Evolutionary conservation across 2,888 invertebrate genomes (phyloP), one percentile per base, ranked within the genome.

Genomic region (Xestoiulus laeticollis): DNA sequence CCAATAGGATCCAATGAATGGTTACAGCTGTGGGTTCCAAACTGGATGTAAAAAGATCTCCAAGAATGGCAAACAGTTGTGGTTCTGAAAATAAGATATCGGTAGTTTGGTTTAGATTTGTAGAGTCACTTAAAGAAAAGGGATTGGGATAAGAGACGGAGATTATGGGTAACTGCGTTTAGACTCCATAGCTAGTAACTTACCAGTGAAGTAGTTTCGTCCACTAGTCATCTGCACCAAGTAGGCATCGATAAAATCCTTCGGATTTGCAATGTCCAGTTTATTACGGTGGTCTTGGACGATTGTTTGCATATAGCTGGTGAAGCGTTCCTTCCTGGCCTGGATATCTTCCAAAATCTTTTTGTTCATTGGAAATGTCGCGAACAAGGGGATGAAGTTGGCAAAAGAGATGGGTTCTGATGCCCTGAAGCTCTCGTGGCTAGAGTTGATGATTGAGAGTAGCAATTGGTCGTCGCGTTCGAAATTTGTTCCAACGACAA

Each of bases 1-100:
- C 96, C 30, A 97, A 92, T 26, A 97, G 92, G 90, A 96, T 95
- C 97, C 97, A 97, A 43, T 95, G 93, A 44, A 97, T 91, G 0
- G 96, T 96, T 0, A 95, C 94, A 87, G 96, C 92, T 0, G 96
- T 95, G 0, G 97, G 97, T 90, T 97, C 97, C 86, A 96, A 93
- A 6, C 96, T 96, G 16, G 97, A 97, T 0, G 97, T 96, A 91
- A 96, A 96, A 91, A 97, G 93, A 92, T 97, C 97, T 2, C 96
- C 96, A 88, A 97, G 91, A 44, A 97, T 93, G 91, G 95, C 96
- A 90, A 94, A 92, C 90, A 96, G 92, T 91, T 97, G 97, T 26
- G 84, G 33, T 83, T 89, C 89, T 89, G 59, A 19, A 59, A 59
- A 59, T 38, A 38, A 38, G 38, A 38, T 6, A 38, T 3, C 6